These are phyloP conservation scores for Theocolax elegans DNA, from an alignment of 1,140 invertebrate genomes.

Conservation along the genomic window DNA sequence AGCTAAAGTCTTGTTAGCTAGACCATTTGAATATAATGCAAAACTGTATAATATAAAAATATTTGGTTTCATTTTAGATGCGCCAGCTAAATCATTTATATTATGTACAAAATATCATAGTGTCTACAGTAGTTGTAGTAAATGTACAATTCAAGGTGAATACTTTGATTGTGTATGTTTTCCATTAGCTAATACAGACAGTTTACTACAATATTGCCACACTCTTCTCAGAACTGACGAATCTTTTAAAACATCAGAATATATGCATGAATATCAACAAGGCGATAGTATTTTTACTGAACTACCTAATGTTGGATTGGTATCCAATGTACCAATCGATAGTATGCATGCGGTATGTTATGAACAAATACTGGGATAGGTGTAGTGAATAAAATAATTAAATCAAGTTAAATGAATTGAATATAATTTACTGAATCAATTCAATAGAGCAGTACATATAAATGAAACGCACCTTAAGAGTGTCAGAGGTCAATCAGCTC, in stretches of 20 bases:
- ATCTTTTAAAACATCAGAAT: neutral
- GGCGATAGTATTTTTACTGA: no score
- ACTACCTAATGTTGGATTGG: conserved; percentile 22
- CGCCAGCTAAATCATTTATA: conserved; percentile 58
- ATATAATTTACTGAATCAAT: no score
- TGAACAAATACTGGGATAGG: no score
- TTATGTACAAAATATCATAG: conserved; percentile 54
- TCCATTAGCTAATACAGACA: neutral
- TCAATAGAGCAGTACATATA: no score
- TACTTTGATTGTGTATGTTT: conserved; percentile 45
- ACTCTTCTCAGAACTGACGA: conserved; percentile 10
- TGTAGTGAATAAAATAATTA: no score
- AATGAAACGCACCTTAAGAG: no score
- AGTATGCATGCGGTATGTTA: neutral
- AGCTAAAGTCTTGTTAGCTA: conserved; percentile 29
- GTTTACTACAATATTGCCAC: no score
- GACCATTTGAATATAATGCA: conserved; percentile 34
- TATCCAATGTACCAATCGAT: conserved; percentile 2
- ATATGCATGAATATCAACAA: conserved; percentile 3
- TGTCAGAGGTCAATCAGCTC: no score
- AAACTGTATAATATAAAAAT: conserved; percentile 34
- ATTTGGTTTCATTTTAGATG: conserved; percentile 52
- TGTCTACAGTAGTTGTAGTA: conserved; percentile 57
- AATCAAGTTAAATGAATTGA: no score
- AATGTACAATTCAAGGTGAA: conserved; percentile 46